phyloP scores from a whole-genome alignment of 2,797 vertebrate genomes.

The Oreochromis grahami region DNA sequence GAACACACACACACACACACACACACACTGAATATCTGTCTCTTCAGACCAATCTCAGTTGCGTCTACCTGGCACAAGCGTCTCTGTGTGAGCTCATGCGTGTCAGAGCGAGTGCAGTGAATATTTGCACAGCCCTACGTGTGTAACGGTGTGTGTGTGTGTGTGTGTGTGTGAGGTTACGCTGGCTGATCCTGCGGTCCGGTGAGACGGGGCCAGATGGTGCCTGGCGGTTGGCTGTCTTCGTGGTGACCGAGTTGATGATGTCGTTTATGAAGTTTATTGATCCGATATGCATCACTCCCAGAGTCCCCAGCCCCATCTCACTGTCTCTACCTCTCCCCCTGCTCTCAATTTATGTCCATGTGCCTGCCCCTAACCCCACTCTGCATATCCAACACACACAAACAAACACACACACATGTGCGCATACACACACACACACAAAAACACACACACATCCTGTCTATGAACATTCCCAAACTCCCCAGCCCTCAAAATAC shows the following conservation, averaged over 20 bases:
- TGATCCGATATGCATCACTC: conserved; percentile 68
- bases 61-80: conserved; percentile 46
- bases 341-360: conserved; percentile 37
- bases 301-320: conserved; percentile 51
- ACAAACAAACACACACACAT: background rate
- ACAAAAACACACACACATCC: background rate
- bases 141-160: conserved; percentile 21
- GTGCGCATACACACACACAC: background rate
- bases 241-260: conserved; percentile 64
- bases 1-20: background rate
- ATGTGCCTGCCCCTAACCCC: background rate
- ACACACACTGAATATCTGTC: conserved; percentile 9
- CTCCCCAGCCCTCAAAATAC: conserved; percentile 33
- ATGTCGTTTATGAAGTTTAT: conserved; percentile 75
- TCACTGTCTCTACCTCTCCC: conserved; percentile 31
- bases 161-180: background rate
- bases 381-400: conserved; percentile 23
- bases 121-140: conserved; percentile 31
- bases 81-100: conserved; percentile 32
- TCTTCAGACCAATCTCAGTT: conserved; percentile 41
- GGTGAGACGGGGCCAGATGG: no score
- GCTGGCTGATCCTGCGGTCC: no score
- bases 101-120: conserved; percentile 25
- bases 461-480: conserved; percentile 17
- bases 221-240: conserved; percentile 60